Conservation (phyloP, 2,113 vertebrate species). For the Nycticryphes semicollaris region DNA sequence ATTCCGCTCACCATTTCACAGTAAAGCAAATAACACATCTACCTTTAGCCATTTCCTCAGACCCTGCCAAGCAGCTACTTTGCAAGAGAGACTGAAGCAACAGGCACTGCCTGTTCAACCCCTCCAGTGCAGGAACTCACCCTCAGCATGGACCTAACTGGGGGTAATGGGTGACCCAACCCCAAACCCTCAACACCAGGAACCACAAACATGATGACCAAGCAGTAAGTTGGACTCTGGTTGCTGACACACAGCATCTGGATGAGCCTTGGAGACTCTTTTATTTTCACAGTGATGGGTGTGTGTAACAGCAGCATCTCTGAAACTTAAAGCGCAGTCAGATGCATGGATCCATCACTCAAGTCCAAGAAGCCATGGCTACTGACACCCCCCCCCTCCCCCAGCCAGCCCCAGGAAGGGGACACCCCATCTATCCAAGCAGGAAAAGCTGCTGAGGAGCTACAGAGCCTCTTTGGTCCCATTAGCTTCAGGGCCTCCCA, state of each 20-base stretch:
- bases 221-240: neutral
- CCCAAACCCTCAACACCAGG: neutral
- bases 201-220: too few species aligned
- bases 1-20: neutral
- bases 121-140: neutral
- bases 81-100: neutral
- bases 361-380: neutral
- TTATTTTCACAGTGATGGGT: neutral
- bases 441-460: neutral
- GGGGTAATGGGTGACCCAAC: rapidly evolving
- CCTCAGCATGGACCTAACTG: rapidly evolving
- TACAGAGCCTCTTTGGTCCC: neutral
- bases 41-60: neutral
- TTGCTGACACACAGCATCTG: neutral
- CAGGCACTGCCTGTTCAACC: neutral
- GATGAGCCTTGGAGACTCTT: neutral
- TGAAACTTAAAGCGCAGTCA: neutral
- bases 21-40: neutral
- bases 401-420: neutral
- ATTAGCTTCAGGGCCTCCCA: neutral
- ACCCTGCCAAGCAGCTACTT: neutral
- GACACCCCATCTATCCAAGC: neutral
- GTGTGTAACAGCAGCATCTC: neutral
- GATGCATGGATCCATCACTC: neutral
- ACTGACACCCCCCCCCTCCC: too few species aligned